Base-by-base conservation (phyloP, 1,140 invertebrate species). In the Drosophila equinoxialis region DNA sequence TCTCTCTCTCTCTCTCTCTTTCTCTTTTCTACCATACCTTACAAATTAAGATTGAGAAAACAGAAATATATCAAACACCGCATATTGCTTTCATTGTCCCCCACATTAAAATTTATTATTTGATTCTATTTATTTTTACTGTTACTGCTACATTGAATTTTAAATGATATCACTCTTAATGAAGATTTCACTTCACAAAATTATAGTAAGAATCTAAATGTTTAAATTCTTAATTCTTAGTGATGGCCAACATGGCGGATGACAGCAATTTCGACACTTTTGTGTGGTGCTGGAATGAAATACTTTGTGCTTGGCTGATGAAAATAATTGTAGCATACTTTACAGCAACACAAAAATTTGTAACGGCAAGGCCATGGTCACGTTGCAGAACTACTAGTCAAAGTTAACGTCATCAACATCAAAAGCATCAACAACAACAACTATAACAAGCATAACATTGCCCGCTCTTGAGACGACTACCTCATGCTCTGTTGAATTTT, bases 311-410 rank as follows among this genome's bases (percentile, higher is more conserved):
- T 68, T 68, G 74, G 59, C 64, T 82, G 83, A 83, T 87, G 75
- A 76, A 77, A 86, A 87, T 86, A 86, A 86, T 86, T 86, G 79
- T 81, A 86, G 85, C 82, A 85, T 87, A 86, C 75, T 87, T 82
- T 86, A 41, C 62, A 69, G 71, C 65, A 72, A 57, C 65, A 17
- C 45, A 48, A 20, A 20, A 69, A 65, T 78, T 67, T 63, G 67
- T 82, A 74, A 85, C 74, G 82, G 79, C 83, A 85, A 60, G 83
- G 83, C 57, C 57, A 37, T 20, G 33, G 57, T 59, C 57, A 33
- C 74, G 67, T 82, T 67, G 75, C 65, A 30, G 58, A 65, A 68
- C 67, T 66, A 70, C 67, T 63, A 70, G 79, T 42, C 79, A 74
- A 79, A 68, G 41, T 55, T 77, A 55, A 42, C 23, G 45, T 51